These are phyloP conservation scores for Brachystomella parvula DNA, from an alignment of 1,140 invertebrate species.

Conservation along the genomic window DNA sequence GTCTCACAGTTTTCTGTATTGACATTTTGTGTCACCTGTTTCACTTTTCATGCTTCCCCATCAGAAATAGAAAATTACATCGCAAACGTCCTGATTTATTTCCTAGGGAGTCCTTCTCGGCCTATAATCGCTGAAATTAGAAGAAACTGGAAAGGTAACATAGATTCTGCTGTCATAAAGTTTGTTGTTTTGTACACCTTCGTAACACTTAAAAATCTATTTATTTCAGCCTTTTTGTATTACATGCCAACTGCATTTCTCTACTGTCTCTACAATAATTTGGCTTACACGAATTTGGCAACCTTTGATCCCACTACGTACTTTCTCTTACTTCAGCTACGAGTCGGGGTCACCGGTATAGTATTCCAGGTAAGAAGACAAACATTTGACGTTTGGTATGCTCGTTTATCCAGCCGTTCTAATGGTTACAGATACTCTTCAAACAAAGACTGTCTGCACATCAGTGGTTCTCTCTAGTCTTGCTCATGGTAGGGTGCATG, in stretches of 20 bases:
- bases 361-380: slow-evolving; percentile 70
- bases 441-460: slow-evolving; percentile 67
- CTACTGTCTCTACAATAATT: slow-evolving; percentile 92
- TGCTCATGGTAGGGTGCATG: slow-evolving; percentile 84
- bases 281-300: slow-evolving; percentile 82
- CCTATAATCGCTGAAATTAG: slow-evolving; percentile 20
- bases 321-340: slow-evolving; percentile 81
- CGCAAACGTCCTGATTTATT: slow-evolving; percentile 4
- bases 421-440: slow-evolving; percentile 61
- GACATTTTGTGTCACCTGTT: not conserved
- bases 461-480: slow-evolving; percentile 82
- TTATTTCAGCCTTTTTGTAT: slow-evolving; percentile 59
- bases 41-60: not conserved
- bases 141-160: slow-evolving; percentile 31
- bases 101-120: slow-evolving; percentile 23
- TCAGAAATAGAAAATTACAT: slow-evolving; percentile 6
- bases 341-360: slow-evolving; percentile 84
- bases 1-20: no score
- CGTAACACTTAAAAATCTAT: no score
- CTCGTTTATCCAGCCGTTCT: not conserved
- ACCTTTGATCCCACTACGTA: slow-evolving; percentile 91
- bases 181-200: slow-evolving; percentile 9
- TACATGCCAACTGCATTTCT: slow-evolving; percentile 85
- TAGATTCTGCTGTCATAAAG: not conserved
- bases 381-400: not conserved